Percentiles rank a stretch among this genome's conserved stretches.
Conservation (phyloP, 2,113 vertebrate species). For the Ptilorrhoa leucosticta region DNA sequence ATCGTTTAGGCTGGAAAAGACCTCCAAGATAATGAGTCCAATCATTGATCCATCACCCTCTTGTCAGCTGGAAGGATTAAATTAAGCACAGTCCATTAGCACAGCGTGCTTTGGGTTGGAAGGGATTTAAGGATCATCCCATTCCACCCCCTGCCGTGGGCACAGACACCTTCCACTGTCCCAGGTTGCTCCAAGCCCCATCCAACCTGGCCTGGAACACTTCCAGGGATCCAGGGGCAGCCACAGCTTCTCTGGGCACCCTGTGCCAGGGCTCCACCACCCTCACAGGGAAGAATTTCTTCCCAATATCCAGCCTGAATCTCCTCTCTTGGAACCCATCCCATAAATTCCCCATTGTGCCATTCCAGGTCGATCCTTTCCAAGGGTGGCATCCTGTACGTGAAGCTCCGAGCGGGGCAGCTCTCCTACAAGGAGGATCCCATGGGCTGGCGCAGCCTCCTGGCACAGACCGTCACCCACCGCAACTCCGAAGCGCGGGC, state of each 20-base stretch:
- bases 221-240: background rate
- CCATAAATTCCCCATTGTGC: fast-evolving
- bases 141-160: background rate
- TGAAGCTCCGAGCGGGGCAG: slow-evolving; percentile 93
- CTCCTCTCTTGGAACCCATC: background rate
- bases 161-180: background rate
- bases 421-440: slow-evolving; percentile 97
- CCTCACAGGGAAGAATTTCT: background rate
- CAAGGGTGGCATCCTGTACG: slow-evolving; percentile 90
- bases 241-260: background rate
- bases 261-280: background rate
- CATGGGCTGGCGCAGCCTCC: slow-evolving; percentile 92
- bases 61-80: background rate
- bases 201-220: background rate
- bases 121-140: background rate
- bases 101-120: background rate
- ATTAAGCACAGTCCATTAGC: background rate
- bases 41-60: background rate
- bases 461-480: slow-evolving; percentile 86
- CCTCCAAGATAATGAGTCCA: background rate
- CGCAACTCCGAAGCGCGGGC: slow-evolving; percentile 81
- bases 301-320: background rate
- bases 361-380: slow-evolving; percentile 87
- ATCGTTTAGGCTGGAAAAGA: background rate
- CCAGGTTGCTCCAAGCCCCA: background rate